Evolutionary conservation across 2,888 invertebrate species (phyloP).

Genomic region (Neocrepidodera transversa): DNA sequence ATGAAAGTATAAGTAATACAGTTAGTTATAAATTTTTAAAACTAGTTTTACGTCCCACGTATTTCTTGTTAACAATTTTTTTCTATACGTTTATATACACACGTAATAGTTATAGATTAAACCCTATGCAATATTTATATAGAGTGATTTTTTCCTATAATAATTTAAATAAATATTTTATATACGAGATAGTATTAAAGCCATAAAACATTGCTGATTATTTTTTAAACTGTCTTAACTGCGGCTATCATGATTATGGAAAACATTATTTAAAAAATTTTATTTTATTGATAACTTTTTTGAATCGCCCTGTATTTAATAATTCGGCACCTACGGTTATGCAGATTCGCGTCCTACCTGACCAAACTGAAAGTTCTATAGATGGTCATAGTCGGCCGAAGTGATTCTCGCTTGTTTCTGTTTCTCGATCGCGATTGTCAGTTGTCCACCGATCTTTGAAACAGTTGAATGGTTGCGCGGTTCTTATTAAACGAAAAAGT

Average conservation of each 20-base stretch:
- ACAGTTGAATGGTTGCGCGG: slow-evolving; percentile 46
- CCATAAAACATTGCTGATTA: no score
- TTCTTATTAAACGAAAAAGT: slow-evolving; percentile 23
- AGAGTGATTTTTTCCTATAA: no score
- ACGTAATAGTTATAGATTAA: background rate
- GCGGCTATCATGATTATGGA: no score
- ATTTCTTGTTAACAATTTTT: slow-evolving; percentile 8
- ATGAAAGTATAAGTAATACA: slow-evolving; percentile 18
- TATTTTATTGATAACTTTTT: no score
- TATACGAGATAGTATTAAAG: no score
- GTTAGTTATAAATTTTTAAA: slow-evolving; percentile 8
- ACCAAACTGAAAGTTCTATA: slow-evolving; percentile 47
- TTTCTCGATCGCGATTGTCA: no score
- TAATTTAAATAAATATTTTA: no score
- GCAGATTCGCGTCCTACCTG: slow-evolving; percentile 47
- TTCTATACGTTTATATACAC: background rate
- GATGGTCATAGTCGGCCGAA: slow-evolving; percentile 47
- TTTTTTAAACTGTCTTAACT: no score
- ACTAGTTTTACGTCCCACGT: slow-evolving; percentile 27
- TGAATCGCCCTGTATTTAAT: slow-evolving; percentile 20
- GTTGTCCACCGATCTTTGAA: slow-evolving; percentile 50
- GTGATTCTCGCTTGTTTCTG: slow-evolving; percentile 46
- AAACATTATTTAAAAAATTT: no score
- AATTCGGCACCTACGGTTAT: slow-evolving; percentile 35
- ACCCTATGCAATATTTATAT: no score